phyloP scores from a whole-genome alignment of 2,888 invertebrate genomes.

The Prosapia bicincta region DNA sequence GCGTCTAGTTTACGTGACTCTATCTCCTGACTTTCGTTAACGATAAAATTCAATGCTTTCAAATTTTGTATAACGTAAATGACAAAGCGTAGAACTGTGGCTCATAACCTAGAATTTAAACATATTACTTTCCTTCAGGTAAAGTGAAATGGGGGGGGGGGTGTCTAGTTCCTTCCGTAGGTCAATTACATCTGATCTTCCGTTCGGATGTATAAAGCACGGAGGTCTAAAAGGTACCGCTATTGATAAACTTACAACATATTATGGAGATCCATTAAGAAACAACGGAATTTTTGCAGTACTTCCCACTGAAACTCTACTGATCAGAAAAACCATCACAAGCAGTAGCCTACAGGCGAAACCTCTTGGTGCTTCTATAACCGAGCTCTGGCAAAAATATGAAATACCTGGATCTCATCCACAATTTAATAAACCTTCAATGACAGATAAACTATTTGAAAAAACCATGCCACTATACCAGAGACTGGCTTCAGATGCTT shows the following conservation, averaged over 20 bases:
- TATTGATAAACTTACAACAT: not conserved
- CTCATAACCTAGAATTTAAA: too few species aligned
- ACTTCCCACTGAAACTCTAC: not conserved
- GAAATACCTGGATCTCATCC: too few species aligned
- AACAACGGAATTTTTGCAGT: not conserved
- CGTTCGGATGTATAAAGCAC: not conserved
- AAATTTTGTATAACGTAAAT: too few species aligned
- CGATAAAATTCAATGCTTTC: too few species aligned
- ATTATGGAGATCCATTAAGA: not conserved
- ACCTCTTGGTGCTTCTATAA: not conserved
- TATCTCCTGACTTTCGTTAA: too few species aligned
- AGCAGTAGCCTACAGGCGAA: not conserved
- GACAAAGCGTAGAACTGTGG: too few species aligned
- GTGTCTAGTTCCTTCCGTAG: too few species aligned
- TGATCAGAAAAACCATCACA: not conserved
- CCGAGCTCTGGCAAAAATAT: not conserved
- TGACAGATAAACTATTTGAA: not conserved
- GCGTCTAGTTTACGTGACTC: too few species aligned
- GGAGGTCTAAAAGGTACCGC: not conserved
- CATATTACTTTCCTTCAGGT: too few species aligned
- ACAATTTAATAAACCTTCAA: not conserved
- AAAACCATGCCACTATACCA: not conserved
- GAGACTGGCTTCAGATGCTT: not conserved
- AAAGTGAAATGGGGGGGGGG: too few species aligned
- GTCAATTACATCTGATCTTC: too few species aligned